A percentile compares a stretch with the other conserved stretches of the same genome.
Evolutionary conservation across 2,113 vertebrate genomes (phyloP).

Genomic region (Sula dactylatra): DNA sequence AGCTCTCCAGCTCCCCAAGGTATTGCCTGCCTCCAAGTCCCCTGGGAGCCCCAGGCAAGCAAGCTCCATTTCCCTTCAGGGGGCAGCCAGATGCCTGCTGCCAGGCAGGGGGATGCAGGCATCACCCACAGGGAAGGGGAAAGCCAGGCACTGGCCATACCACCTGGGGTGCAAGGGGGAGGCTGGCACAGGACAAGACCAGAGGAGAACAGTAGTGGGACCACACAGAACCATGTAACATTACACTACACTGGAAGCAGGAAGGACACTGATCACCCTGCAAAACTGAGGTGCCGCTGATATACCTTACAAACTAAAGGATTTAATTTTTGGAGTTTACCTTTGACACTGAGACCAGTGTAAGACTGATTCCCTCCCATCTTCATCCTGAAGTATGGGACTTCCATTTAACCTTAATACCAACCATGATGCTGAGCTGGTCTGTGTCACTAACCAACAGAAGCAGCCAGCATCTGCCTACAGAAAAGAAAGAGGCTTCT

Average conservation of each 20-base stretch:
- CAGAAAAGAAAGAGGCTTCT: background rate
- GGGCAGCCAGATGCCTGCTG: background rate
- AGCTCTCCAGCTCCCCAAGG: background rate
- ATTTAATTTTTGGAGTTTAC: background rate
- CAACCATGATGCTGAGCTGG: background rate
- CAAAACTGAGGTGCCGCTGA: background rate
- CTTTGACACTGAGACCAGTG: background rate
- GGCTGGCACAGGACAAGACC: background rate
- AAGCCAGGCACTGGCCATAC: background rate
- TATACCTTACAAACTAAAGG: background rate
- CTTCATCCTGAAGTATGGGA: background rate
- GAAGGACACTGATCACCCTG: background rate
- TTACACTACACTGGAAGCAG: background rate
- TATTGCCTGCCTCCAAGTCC: rapidly evolving
- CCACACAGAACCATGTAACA: rapidly evolving
- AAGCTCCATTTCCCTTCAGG: background rate
- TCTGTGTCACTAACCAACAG: background rate
- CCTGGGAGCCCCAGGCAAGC: background rate
- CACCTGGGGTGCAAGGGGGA: background rate
- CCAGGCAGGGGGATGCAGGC: background rate
- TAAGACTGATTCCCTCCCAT: background rate
- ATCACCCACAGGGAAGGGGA: background rate
- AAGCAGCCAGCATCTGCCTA: background rate
- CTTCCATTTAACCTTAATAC: background rate
- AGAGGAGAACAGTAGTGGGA: background rate